phyloP scores from a whole-genome alignment of 2,113 vertebrate species.

The Syngnathus scovelli region DNA sequence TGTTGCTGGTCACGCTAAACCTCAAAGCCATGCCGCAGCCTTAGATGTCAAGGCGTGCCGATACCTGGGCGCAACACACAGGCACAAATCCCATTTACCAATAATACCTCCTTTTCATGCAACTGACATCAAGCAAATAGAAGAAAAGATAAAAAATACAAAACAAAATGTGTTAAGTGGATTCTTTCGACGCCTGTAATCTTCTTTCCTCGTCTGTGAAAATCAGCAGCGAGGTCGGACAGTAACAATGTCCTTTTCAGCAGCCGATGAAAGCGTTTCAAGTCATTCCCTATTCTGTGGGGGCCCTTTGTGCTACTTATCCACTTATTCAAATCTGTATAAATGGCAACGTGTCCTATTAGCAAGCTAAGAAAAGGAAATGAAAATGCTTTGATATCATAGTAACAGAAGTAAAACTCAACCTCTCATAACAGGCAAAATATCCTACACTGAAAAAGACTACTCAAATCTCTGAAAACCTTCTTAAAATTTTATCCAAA shows the following conservation, averaged over 20 bases:
- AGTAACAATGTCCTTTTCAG: constrained; percentile 67
- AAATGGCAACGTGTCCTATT: constrained; percentile 61
- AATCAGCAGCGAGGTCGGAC: constrained; percentile 42
- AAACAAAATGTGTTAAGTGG: constrained; percentile 67
- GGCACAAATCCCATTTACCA: constrained; percentile 57
- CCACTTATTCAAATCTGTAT: constrained; percentile 68
- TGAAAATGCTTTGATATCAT: constrained; percentile 58
- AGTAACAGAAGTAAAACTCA: constrained; percentile 52
- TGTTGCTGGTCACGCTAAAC: constrained; percentile 55
- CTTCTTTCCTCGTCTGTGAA: constrained; percentile 41
- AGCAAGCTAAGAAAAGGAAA: constrained; percentile 42
- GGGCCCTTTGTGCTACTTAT: constrained; percentile 60
- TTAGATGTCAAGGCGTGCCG: constrained; percentile 62
- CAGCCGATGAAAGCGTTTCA: constrained; percentile 55
- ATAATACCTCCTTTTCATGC: constrained; percentile 56
- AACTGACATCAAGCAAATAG: constrained; percentile 45
- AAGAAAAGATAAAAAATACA: constrained; percentile 53
- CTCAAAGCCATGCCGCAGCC: constrained; percentile 61
- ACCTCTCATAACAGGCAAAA: too few species aligned
- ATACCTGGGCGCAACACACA: constrained; percentile 58
- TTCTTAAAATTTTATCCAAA: neutral
- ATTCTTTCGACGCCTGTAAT: constrained; percentile 64
- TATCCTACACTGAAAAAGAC: neutral
- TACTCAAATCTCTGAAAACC: neutral
- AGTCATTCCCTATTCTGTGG: constrained; percentile 52